A percentile compares a stretch with the other conserved stretches of the same genome.
These are phyloP conservation scores for Sapayoa aenigma DNA, from an alignment of 2,113 vertebrate species.

Conservation along the genomic window DNA sequence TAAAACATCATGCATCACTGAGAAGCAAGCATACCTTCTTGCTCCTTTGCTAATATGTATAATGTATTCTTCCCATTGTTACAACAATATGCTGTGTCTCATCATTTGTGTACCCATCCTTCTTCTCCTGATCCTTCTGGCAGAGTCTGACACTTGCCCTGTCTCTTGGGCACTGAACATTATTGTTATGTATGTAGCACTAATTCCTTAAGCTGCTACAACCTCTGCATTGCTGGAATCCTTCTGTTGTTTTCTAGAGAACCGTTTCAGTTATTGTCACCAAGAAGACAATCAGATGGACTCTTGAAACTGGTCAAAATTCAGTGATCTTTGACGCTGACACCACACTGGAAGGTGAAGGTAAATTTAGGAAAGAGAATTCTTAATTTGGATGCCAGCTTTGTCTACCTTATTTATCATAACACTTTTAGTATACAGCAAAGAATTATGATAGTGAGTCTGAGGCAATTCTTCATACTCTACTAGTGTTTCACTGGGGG, in stretches of 20 bases:
- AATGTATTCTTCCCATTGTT: not conserved
- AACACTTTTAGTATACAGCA: not conserved
- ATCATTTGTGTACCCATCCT: not conserved
- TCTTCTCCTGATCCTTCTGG: not conserved
- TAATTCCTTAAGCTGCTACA: not conserved
- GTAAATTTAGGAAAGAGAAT: not conserved
- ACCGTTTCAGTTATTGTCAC: not conserved
- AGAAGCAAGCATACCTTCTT: not conserved
- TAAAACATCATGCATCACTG: not conserved
- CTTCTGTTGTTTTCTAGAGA: not conserved
- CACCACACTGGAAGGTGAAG: not conserved
- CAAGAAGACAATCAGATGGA: not conserved
- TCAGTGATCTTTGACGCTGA: not conserved
- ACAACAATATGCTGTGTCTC: not conserved
- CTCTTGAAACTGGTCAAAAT: not conserved
- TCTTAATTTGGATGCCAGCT: not conserved
- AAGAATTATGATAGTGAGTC: not conserved
- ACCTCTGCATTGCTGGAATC: not conserved
- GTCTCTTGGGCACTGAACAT: not conserved
- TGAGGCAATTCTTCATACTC: not conserved
- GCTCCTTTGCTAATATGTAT: not conserved
- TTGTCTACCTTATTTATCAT: not conserved
- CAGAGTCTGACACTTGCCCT: not conserved
- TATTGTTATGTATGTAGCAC: not conserved
- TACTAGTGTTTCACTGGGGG: not conserved